phyloP scores from a whole-genome alignment of 2,113 vertebrate species.

The Alethe castanea region DNA sequence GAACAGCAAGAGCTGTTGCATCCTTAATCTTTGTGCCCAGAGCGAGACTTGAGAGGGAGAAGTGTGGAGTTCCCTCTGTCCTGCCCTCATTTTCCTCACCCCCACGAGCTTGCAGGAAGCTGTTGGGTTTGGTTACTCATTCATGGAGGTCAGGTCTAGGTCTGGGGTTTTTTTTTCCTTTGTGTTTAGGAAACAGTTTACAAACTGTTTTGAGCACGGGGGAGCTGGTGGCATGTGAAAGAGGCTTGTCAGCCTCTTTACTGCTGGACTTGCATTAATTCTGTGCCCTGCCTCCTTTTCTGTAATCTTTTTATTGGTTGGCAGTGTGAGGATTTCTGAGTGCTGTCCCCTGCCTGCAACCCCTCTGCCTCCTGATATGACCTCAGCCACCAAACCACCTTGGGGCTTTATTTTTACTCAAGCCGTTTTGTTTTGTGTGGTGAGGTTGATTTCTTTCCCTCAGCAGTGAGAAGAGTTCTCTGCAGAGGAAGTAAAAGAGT shows the following conservation, averaged over 20 bases:
- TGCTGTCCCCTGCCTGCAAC: constrained; percentile 28
- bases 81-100: constrained; percentile 2
- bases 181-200: constrained; percentile 63
- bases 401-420: constrained; percentile 71
- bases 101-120: not conserved
- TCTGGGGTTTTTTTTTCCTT: constrained; percentile 25
- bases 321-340: constrained; percentile 52
- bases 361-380: constrained; percentile 29
- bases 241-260: not conserved
- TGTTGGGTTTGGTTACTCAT: constrained; percentile 48
- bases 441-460: constrained; percentile 70
- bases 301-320: constrained; percentile 46
- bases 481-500: constrained; percentile 71
- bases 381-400: constrained; percentile 77
- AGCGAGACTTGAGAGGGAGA: not conserved
- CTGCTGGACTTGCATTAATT: not conserved
- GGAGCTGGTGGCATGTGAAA: constrained; percentile 8
- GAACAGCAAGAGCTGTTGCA: not conserved
- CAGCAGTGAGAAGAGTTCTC: constrained; percentile 59
- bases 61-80: not conserved
- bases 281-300: constrained; percentile 31
- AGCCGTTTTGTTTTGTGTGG: constrained; percentile 60
- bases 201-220: constrained; percentile 21
- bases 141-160: constrained; percentile 24
- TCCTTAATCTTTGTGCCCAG: not conserved